These are phyloP conservation scores for Hexactinellida sp. DNA, from an alignment of 37 sponge, comb jelly and placozoan species.

Conservation along the genomic window DNA sequence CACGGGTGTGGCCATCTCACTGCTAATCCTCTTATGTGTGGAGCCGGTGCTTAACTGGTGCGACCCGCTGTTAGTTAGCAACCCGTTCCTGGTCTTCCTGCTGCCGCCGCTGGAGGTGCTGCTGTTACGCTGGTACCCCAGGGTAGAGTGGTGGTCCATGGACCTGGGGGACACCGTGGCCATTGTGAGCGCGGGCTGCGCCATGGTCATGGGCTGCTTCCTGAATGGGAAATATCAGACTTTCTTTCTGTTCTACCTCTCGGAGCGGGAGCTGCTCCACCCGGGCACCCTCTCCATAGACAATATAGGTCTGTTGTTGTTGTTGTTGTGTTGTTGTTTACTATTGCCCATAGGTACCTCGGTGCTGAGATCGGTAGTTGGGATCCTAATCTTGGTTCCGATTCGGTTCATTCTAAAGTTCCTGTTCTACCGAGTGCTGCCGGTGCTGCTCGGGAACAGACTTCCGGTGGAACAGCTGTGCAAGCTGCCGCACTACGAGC, in stretches of 20 bases:
- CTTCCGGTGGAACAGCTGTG: conserved; percentile 42
- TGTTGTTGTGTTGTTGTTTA: no score
- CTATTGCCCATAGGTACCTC: conserved; percentile 36
- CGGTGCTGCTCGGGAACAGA: conserved; percentile 60
- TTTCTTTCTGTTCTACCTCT: background rate
- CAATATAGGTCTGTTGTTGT: no score
- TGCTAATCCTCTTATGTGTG: conserved; percentile 32
- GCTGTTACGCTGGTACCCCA: conserved; percentile 65
- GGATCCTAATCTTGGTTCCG: conserved; percentile 55
- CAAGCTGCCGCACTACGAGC: conserved; percentile 59
- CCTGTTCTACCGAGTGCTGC: conserved; percentile 61
- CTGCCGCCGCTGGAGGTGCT: conserved; percentile 24
- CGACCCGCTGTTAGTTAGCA: conserved; percentile 37
- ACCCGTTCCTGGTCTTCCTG: conserved; percentile 3
- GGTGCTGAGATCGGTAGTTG: conserved; percentile 50
- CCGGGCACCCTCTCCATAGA: no score
- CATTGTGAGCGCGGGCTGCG: conserved; percentile 45
- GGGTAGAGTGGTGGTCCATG: conserved; percentile 49
- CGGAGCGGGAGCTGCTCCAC: no score
- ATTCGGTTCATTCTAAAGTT: conserved; percentile 63
- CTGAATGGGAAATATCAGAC: conserved; percentile 10
- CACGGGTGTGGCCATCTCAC: conserved; percentile 39
- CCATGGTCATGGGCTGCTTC: conserved; percentile 26
- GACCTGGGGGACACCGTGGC: conserved; percentile 82
- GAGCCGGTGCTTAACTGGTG: conserved; percentile 21